Conservation (phyloP, 2,113 vertebrate genomes). For the Bubo scandiacus region DNA sequence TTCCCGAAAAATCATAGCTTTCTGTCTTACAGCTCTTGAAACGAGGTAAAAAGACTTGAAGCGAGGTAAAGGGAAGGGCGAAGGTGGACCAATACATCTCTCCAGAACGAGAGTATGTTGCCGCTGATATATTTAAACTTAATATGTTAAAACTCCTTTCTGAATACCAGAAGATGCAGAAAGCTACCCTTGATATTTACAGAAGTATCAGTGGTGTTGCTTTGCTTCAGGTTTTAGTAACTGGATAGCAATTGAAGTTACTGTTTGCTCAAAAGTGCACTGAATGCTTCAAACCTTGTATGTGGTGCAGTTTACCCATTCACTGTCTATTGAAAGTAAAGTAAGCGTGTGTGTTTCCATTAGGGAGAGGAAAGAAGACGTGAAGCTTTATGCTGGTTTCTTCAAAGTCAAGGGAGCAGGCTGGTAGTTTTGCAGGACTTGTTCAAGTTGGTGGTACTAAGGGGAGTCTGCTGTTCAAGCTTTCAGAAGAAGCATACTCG, state of each 20-base stretch:
- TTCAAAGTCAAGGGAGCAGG: neutral
- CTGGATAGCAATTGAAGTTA: neutral
- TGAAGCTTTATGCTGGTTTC: neutral
- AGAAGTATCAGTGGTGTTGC: neutral
- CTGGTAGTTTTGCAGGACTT: neutral
- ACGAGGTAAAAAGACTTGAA: neutral
- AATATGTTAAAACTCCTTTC: neutral
- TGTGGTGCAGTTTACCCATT: accelerated
- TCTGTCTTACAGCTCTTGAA: neutral
- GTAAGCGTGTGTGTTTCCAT: neutral
- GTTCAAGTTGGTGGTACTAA: accelerated
- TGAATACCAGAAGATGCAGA: neutral
- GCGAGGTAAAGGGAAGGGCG: neutral
- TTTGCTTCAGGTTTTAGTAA: neutral
- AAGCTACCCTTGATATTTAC: neutral
- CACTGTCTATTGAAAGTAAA: neutral
- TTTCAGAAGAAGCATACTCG: accelerated
- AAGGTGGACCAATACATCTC: neutral
- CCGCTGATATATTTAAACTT: neutral
- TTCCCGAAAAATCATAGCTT: accelerated
- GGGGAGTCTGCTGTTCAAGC: neutral
- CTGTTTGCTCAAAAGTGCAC: neutral
- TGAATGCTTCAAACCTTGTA: neutral
- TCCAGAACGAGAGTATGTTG: neutral
- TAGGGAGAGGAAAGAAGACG: neutral